Conservation (phyloP, 1,140 invertebrate genomes). For the Acromyrmex echinatior region DNA sequence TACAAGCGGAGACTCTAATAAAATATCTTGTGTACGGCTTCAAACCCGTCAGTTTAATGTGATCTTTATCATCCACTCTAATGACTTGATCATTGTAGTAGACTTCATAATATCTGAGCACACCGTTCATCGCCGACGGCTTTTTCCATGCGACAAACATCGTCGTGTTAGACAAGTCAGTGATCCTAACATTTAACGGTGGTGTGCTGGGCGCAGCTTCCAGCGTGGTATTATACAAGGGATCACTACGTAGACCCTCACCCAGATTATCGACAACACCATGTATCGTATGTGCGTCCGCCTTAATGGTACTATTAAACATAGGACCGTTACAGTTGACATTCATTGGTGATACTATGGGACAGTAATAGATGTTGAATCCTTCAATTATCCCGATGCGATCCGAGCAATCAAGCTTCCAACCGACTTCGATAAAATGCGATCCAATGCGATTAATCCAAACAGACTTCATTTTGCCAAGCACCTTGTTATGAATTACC, state of each 20-base stretch:
- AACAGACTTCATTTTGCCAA: slow-evolving; percentile 90
- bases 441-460: slow-evolving; percentile 88
- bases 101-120: slow-evolving; percentile 91
- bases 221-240: slow-evolving; percentile 90
- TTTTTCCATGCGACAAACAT: slow-evolving; percentile 90
- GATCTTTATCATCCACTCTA: slow-evolving; percentile 76
- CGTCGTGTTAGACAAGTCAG: slow-evolving; percentile 89
- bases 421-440: slow-evolving; percentile 89
- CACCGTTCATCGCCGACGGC: slow-evolving; percentile 91
- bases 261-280: slow-evolving; percentile 87
- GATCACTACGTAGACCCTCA: slow-evolving; percentile 90
- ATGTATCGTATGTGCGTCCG: slow-evolving; percentile 81
- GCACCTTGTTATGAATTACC: slow-evolving; percentile 89
- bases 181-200: slow-evolving; percentile 87
- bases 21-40: slow-evolving; percentile 88
- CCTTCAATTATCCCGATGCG: slow-evolving; percentile 89
- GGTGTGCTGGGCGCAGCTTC: slow-evolving; percentile 90
- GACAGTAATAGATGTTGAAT: slow-evolving; percentile 91
- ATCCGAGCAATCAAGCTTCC: slow-evolving; percentile 91
- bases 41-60: slow-evolving; percentile 69
- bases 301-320: slow-evolving; percentile 86
- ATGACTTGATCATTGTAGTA: slow-evolving; percentile 80
- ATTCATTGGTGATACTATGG: slow-evolving; percentile 87
- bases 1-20: slow-evolving; percentile 90
- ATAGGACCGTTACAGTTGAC: slow-evolving; percentile 84